Base-by-base conservation (phyloP, 2,113 vertebrate genomes). In the Blennius ocellaris region DNA sequence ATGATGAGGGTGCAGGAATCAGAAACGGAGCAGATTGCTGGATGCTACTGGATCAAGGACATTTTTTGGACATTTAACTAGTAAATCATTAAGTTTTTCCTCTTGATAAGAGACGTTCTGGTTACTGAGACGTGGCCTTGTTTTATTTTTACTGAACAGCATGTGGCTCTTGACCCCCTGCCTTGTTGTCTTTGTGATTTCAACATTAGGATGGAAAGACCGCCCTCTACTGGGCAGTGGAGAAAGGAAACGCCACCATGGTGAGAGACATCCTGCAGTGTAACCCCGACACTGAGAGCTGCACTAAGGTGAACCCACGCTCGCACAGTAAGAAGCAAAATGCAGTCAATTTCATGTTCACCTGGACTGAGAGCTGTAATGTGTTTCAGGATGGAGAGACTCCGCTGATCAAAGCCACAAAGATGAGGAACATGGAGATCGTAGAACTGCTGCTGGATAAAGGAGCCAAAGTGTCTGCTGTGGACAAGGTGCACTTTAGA, bases 371-470 rank as follows among this genome's bases (percentile, higher is more conserved):
- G 0, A 73, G 51, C 36, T 62, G 4, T 48, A 56, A 14, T 56
- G 37, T 48, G 5, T 86, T 85, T 53, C 72, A 99, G 98, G 98
- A 99, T 6, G 97, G 96, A 16, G 98, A 99, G 86, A 98, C 97
- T 3, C 96, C 98, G 0, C 95, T 99, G 57, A 99, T 99, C 86
- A 99, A 99, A 91, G 97, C 97, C 45, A 99, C 98, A 53, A 99
- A 99, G 90, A 99, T 99, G 97, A 96, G 98, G 85, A 98, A 95
- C 76, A 97, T 99, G 78, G 98, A 99, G 78, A 95, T 99, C 40
- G 98, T 99, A 47, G 97, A 99, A 80, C 96, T 97, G 12, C 92
- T 99, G 78, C 91, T 99, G 58, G 97, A 99, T 85, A 99, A 98
- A 93, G 97, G 97, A 64, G 98, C 97, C 8, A 99, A 96, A 50